Percentiles rank a stretch among this genome's conserved stretches.
Evolutionary conservation across 1,140 invertebrate genomes (phyloP).

Genomic region (Drosophila parabipectinata): DNA sequence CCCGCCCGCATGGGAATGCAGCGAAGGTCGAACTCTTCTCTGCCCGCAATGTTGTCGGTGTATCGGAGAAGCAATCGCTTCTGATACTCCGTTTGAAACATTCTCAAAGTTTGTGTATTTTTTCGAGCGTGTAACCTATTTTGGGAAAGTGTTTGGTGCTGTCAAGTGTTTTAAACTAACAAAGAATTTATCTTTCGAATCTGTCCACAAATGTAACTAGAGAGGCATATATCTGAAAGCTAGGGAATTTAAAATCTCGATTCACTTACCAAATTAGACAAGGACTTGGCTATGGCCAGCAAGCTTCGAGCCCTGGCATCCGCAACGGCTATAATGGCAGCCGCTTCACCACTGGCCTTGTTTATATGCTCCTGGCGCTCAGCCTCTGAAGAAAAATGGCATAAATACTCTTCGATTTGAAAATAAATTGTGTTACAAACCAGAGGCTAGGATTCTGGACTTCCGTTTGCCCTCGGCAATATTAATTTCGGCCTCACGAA

Average conservation of each 20-base stretch:
- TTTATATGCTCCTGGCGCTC: slow-evolving; percentile 95
- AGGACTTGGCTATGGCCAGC: slow-evolving; percentile 89
- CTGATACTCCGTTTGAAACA: slow-evolving; percentile 56
- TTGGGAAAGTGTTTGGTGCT: background rate
- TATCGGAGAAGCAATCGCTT: slow-evolving; percentile 21
- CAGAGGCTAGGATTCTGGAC: slow-evolving; percentile 96
- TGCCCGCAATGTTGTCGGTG: background rate
- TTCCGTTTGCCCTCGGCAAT: slow-evolving; percentile 97
- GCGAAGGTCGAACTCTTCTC: slow-evolving; percentile 34
- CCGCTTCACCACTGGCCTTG: slow-evolving; percentile 93
- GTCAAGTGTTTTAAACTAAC: slow-evolving; percentile 6
- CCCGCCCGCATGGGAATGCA: slow-evolving; percentile 28
- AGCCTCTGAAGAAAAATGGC: slow-evolving; percentile 87
- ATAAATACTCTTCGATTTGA: background rate
- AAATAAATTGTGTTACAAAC: slow-evolving; percentile 83
- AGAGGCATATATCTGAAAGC: background rate
- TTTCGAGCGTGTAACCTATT: background rate
- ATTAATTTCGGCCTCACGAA: slow-evolving; percentile 97
- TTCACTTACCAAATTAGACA: slow-evolving; percentile 85
- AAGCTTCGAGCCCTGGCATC: slow-evolving; percentile 93
- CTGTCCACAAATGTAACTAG: background rate
- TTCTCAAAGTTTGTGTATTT: slow-evolving; percentile 7
- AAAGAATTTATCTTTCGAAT: background rate
- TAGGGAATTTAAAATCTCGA: too few species aligned
- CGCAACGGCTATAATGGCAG: slow-evolving; percentile 93